Evolutionary conservation across 2,113 vertebrate species (phyloP).

Genomic region (Antechinus stuartii): DNA sequence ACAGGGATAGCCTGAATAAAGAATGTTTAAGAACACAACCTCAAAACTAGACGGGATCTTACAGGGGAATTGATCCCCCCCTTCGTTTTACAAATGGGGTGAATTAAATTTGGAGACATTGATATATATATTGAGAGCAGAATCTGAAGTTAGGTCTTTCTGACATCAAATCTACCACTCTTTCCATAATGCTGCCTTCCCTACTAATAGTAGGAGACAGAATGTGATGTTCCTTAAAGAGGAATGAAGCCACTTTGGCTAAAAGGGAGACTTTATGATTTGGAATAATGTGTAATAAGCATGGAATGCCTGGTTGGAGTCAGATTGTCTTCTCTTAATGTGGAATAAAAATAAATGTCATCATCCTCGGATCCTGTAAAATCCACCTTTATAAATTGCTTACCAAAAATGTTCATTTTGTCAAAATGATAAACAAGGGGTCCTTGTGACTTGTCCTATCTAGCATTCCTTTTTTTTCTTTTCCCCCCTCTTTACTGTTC

Average conservation of each 20-base stretch:
- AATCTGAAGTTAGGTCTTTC: not conserved
- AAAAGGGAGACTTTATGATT: not conserved
- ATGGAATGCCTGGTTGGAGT: not conserved
- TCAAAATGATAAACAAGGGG: constrained; percentile 37
- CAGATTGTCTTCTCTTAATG: not conserved
- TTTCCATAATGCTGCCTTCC: not conserved
- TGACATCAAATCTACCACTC: not conserved
- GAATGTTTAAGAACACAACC: not conserved
- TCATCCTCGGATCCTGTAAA: not conserved
- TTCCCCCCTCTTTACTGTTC: not conserved
- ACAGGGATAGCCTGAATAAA: not conserved
- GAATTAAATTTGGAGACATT: not conserved
- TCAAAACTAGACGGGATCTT: not conserved
- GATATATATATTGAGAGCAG: not conserved
- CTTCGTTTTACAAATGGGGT: not conserved
- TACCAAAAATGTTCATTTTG: constrained; percentile 27
- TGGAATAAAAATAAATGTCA: constrained; percentile 16
- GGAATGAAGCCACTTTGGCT: not conserved
- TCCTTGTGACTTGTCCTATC: constrained; percentile 11
- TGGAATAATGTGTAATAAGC: not conserved
- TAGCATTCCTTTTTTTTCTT: constrained; percentile 19
- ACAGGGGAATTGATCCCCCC: not conserved
- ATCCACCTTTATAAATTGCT: constrained; percentile 7
- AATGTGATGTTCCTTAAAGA: not conserved
- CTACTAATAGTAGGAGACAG: not conserved